These are phyloP conservation scores for Copidosoma aretas DNA, from an alignment of 2,888 invertebrate species.

Conservation along the genomic window DNA sequence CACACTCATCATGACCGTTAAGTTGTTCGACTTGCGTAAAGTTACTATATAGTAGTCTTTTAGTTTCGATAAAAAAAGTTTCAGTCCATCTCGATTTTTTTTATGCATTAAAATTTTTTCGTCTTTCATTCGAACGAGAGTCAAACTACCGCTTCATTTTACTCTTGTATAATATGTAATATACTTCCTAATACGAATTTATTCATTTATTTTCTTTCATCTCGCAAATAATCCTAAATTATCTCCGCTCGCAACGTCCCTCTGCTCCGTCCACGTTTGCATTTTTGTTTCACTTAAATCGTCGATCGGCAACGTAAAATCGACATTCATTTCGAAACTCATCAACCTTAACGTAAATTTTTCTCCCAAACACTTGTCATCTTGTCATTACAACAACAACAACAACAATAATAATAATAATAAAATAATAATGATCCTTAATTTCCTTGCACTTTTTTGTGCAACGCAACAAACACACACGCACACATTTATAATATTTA, in stretches of 20 bases:
- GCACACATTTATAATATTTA: constrained; percentile 56
- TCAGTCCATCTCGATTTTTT: constrained; percentile 62
- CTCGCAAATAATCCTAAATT: constrained; percentile 13
- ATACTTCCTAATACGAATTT: constrained; percentile 1
- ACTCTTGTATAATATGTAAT: not conserved
- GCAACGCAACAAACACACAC: constrained; percentile 61
- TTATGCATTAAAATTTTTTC: constrained; percentile 45
- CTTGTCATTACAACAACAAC: no score
- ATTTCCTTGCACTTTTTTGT: constrained; percentile 50
- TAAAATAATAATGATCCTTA: not conserved
- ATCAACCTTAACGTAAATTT: no score
- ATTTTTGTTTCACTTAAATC: not conserved
- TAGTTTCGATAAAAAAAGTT: constrained; percentile 62
- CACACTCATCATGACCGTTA: constrained; percentile 58
- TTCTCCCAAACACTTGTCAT: no score
- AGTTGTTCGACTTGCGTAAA: constrained; percentile 61
- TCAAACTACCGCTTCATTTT: constrained; percentile 6
- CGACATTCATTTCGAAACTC: no score
- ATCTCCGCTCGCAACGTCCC: constrained; percentile 11
- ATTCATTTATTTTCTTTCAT: not conserved
- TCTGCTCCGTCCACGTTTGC: constrained; percentile 3
- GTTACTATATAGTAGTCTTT: constrained; percentile 62
- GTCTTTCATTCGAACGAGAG: constrained; percentile 7
- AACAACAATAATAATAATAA: no score
- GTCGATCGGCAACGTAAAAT: no score